Evolutionary conservation across 92 coral and sea anemone species (phyloP).

Genomic region (Hydrozoanthus gracilis): DNA sequence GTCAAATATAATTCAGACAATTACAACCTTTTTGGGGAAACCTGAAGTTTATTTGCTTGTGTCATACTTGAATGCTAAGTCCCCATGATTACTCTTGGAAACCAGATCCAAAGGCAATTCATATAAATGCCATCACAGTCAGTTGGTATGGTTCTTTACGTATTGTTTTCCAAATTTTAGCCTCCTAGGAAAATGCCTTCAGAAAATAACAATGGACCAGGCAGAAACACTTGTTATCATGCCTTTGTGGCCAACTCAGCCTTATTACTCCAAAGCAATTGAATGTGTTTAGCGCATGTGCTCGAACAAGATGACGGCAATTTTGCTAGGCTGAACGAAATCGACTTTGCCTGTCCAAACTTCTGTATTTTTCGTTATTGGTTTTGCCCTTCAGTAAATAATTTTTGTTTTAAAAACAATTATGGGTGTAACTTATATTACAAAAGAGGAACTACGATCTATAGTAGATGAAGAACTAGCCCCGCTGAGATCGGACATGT

Average conservation of each 20-base stretch:
- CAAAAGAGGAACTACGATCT: constrained; percentile 20
- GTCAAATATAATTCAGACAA: constrained; percentile 45
- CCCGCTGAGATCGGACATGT: constrained; percentile 29
- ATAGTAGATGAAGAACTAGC: constrained; percentile 10
- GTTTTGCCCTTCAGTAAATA: constrained; percentile 1
- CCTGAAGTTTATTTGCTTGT: constrained; percentile 70
- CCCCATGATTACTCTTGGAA: constrained; percentile 59
- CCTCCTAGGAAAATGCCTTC: constrained; percentile 69
- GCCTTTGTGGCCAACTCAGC: background rate
- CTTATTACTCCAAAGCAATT: background rate
- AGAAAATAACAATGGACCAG: constrained; percentile 63
- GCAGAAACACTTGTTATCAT: constrained; percentile 42
- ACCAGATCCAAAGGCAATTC: constrained; percentile 70
- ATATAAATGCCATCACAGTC: constrained; percentile 67
- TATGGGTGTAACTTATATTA: constrained; percentile 1
- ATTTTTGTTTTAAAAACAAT: background rate
- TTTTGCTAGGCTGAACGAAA: constrained; percentile 6
- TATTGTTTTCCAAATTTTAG: constrained; percentile 70
- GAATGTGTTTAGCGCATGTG: constrained; percentile 27
- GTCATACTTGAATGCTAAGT: constrained; percentile 66
- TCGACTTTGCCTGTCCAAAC: background rate
- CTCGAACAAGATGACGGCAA: constrained; percentile 11
- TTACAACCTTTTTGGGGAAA: constrained; percentile 55
- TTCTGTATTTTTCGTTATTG: background rate
- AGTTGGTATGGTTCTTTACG: constrained; percentile 63